Evolutionary conservation across 2,888 invertebrate genomes (phyloP), one percentile per base, ranked within the genome.

Genomic region (Synergus itoensis): DNA sequence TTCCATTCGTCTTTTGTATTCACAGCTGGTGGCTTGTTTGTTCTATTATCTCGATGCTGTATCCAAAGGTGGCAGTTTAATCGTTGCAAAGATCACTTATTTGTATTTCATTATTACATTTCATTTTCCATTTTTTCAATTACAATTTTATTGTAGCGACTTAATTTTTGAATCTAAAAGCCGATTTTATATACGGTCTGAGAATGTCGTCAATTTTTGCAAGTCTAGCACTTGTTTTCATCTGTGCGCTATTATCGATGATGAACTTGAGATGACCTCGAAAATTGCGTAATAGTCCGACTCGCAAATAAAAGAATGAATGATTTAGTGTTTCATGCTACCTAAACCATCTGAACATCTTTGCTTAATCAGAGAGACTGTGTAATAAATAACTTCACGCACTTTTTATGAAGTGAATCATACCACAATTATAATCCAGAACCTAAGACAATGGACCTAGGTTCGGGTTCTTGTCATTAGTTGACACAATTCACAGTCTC

Each of bases 201-300:
- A 53, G 14, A 28, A 5, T 62, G 14, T 62, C 62, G 62, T 28
- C 28, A 28, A 62, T 28, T 86, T 28, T 86, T 87, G 84, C 89
- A 87, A 88, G 88, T 91, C 91, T 91, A 92, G 91, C 89, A 87
- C 87, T 91, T 91, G 88, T 90, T 91, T 91, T 91, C 87, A 89
- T 87, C 86, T 86, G 82, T 85, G 86, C 84, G 88, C 89, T 90
- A 90, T 90, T 92, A 91, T 92, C 91, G 89, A 91, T 89, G 90
- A 92, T 92, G 90, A 92, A 91, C 91, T 91, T 91, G 88, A 88
- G 85, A 86, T 89, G 91, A 92, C 91, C 90, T 90, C 88, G 86
- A 85, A 88, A 86, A 88, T 89, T 91, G 88, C 88, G 91, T 89
- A 91, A 90, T 87, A 87, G 80, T 28, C 69, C 21, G 14, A 28